Percentiles rank a stretch among this genome's conserved stretches.
These are phyloP conservation scores for Scortum barcoo DNA, from an alignment of 2,113 vertebrate genomes.

Conservation along the genomic window DNA sequence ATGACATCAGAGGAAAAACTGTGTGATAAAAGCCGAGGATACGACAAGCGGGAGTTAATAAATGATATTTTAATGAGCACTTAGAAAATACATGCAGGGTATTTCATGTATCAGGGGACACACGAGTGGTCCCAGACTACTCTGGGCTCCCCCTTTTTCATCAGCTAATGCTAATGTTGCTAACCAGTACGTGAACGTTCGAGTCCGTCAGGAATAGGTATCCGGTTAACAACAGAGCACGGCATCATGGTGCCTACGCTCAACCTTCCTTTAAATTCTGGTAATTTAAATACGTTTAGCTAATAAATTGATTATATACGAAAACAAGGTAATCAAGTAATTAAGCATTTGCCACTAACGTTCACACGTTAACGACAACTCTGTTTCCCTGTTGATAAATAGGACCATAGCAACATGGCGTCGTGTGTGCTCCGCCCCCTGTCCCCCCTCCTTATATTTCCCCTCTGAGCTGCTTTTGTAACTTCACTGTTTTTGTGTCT, in stretches of 20 bases:
- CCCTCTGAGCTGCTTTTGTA: constrained; percentile 43
- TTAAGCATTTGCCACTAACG: not conserved
- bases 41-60: not conserved
- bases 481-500: constrained; percentile 19
- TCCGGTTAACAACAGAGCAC: constrained; percentile 51
- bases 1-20: not conserved
- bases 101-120: not conserved
- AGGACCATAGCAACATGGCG: not conserved
- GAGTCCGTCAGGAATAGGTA: constrained; percentile 1
- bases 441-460: not conserved
- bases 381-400: not conserved
- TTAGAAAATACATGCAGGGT: not conserved
- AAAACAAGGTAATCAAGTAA: not conserved
- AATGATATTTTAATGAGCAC: constrained; percentile 2
- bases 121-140: not conserved
- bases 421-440: not conserved
- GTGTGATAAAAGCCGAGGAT: not conserved
- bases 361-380: not conserved
- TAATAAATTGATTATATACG: accelerated
- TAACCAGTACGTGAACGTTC: constrained; percentile 4
- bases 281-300: accelerated
- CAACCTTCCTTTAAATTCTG: not conserved
- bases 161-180: constrained; percentile 53
- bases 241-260: constrained; percentile 29
- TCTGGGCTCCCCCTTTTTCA: not conserved